These are phyloP conservation scores for Gymnothorax javanicus DNA, from an alignment of 2,797 vertebrate species.

Conservation along the genomic window DNA sequence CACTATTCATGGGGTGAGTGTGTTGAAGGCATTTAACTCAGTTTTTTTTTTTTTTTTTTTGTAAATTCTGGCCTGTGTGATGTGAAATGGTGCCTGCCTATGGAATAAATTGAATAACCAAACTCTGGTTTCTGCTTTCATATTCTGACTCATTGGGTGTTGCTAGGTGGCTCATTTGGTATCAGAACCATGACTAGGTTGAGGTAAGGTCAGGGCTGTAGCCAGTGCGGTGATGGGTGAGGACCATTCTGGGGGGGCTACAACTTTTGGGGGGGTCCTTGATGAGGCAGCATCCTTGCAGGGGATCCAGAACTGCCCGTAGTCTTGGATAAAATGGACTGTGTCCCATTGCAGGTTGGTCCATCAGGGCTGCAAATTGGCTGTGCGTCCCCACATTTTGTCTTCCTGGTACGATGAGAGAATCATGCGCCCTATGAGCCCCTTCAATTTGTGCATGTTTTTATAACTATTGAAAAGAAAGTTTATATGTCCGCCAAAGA, in stretches of 20 bases:
- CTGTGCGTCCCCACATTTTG: background rate
- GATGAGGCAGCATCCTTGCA: no score
- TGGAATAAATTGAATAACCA: conserved; percentile 19
- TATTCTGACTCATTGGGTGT: background rate
- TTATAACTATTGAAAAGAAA: background rate
- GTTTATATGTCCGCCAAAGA: background rate
- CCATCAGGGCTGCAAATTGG: background rate
- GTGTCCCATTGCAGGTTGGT: background rate
- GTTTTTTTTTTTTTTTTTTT: background rate
- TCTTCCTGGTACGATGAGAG: background rate
- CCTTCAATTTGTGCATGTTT: background rate
- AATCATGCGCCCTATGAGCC: background rate
- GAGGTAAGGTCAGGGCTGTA: no score
- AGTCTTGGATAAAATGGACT: background rate
- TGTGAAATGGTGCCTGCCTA: conserved; percentile 6
- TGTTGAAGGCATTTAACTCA: conserved; percentile 9
- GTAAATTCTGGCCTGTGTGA: conserved; percentile 21
- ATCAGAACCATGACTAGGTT: background rate
- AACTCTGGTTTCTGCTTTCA: background rate
- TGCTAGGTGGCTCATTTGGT: background rate
- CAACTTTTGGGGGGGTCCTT: no score
- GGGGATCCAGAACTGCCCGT: background rate
- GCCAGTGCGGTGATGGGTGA: no score
- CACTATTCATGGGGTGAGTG: background rate
- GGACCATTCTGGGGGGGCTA: no score